Evolutionary conservation across 2,797 vertebrate genomes (phyloP).

Genomic region (Darevskia nairensis): DNA sequence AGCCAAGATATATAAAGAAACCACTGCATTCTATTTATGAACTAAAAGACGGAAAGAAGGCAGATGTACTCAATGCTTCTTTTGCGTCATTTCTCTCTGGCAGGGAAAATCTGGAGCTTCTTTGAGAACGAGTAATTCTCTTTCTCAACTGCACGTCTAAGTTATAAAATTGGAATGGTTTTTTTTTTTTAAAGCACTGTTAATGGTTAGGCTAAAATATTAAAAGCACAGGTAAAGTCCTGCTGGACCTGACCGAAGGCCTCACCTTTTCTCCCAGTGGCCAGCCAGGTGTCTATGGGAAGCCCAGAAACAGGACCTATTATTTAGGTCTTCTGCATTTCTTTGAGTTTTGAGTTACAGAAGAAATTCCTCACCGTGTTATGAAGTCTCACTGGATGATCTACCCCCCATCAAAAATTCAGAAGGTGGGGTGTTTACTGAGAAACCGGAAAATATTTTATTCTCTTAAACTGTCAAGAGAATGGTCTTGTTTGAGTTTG

Average conservation of each 20-base stretch:
- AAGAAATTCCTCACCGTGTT: not conserved
- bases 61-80: not conserved
- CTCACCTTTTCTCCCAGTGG: no score
- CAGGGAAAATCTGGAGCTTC: not conserved
- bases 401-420: no score
- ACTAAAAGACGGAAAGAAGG: not conserved
- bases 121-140: not conserved
- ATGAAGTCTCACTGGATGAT: not conserved
- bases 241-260: no score
- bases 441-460: not conserved
- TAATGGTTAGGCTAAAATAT: no score
- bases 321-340: not conserved
- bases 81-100: not conserved
- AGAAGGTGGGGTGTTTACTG: not conserved
- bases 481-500: not conserved
- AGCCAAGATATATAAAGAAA: not conserved
- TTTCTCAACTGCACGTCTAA: not conserved
- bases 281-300: no score
- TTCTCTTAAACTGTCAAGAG: not conserved
- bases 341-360: not conserved
- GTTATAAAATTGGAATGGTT: not conserved
- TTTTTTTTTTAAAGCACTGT: no score
- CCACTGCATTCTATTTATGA: not conserved
- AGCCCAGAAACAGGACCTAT: not conserved
- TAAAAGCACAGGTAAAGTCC: no score